A percentile compares a stretch with the other conserved stretches of the same genome.
Conservation (phyloP, 2,888 invertebrate genomes). For the Phasia obesa region DNA sequence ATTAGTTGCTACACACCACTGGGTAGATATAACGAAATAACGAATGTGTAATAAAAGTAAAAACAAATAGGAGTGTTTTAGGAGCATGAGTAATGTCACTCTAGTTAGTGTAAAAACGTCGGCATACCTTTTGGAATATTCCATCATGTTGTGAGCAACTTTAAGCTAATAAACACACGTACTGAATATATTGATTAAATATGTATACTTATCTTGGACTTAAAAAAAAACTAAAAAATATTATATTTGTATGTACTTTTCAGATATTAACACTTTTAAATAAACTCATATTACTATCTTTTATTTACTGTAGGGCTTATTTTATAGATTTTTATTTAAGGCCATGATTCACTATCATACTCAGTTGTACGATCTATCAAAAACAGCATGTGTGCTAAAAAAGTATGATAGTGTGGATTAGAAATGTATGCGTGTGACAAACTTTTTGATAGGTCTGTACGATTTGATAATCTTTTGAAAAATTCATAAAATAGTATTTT, state of each 20-base stretch:
- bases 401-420: too few species aligned
- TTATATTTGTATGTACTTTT: conserved; percentile 19
- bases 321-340: neutral
- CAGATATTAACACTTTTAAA: conserved; percentile 45
- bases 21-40: neutral
- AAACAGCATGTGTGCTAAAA: too few species aligned
- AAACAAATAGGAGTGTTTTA: conserved; percentile 1
- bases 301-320: conserved; percentile 15
- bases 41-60: conserved; percentile 9
- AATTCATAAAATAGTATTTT: too few species aligned
- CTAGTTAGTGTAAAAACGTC: neutral
- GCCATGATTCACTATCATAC: too few species aligned
- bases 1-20: conserved; percentile 21
- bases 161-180: conserved; percentile 1
- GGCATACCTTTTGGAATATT: conserved; percentile 14
- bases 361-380: too few species aligned
- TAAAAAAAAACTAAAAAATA: conserved; percentile 17
- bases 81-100: neutral
- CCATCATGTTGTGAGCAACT: conserved; percentile 18
- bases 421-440: too few species aligned
- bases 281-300: conserved; percentile 5
- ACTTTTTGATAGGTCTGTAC: too few species aligned
- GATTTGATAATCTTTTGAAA: too few species aligned
- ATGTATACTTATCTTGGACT: conserved; percentile 51
- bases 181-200: conserved; percentile 2